phyloP scores from a whole-genome alignment of 2,888 invertebrate species.

The Spisula solida region DNA sequence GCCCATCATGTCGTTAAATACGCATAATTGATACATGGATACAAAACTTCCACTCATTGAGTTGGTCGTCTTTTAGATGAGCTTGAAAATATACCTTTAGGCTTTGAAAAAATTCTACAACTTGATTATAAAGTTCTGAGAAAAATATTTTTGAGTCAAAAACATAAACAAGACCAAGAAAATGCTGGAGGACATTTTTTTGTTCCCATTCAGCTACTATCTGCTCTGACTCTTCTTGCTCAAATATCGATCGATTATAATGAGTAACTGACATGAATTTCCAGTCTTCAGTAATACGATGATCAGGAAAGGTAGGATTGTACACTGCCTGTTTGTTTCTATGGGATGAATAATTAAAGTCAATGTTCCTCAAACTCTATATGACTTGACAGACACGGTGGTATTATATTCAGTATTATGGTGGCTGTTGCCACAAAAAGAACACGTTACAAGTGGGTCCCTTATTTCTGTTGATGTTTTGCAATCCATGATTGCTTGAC shows the following conservation, averaged over 20 bases:
- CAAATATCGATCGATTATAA: slow-evolving; percentile 23
- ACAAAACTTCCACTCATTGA: no score
- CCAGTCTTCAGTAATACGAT: slow-evolving; percentile 54
- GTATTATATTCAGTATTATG: neutral
- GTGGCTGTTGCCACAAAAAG: neutral
- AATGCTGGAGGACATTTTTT: slow-evolving; percentile 10
- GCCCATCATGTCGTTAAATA: no score
- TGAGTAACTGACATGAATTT: slow-evolving; percentile 58
- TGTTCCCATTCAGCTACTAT: neutral
- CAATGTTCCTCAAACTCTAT: neutral
- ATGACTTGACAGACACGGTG: neutral
- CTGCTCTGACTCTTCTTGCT: neutral
- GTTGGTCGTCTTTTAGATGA: neutral
- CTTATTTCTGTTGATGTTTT: neutral
- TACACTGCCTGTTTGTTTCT: slow-evolving; percentile 25
- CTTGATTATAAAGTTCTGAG: neutral
- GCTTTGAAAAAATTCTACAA: neutral
- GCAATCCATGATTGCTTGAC: neutral
- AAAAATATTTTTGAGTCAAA: neutral
- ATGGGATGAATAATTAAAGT: slow-evolving; percentile 61
- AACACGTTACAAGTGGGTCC: slow-evolving; percentile 3
- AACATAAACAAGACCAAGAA: neutral
- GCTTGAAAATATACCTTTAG: neutral
- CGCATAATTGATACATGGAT: no score
- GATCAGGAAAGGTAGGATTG: slow-evolving; percentile 57